Base-by-base conservation (phyloP, 2,797 vertebrate genomes). In the Rhincodon typus region DNA sequence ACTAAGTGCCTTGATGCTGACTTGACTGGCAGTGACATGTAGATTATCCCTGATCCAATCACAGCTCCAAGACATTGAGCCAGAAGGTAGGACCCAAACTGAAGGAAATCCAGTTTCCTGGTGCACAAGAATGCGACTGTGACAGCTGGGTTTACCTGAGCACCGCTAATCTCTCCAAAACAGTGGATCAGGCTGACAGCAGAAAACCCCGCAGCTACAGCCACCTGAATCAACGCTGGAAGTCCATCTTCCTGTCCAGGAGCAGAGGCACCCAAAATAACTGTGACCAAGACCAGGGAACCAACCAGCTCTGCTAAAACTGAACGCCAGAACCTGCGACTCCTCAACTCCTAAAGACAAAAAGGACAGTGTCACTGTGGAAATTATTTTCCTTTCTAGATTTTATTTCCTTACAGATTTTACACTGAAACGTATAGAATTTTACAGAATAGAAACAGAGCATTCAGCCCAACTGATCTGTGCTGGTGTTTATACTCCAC, bases 61-160 rank as follows among this genome's bases (percentile, higher is more conserved):
- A 96, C 96, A 67, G 98, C 98, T 46, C 98, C 98, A 95, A 98
- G n/a, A 96, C 98, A 98, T 96, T 99, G 98, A 4, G 98, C 98
- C 94, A 97, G 88, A 8, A 98, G 93, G 62, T 97, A 98, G 87
- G 96, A 95, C 0, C 97, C 46, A 0, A 97, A 97, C 6, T 96
- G 97, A 95, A 98, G 97, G 19, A 96, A 96, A 0, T 98, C 98
- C 96, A 98, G 96, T 96, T 96, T 98, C 96, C 97, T 97, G 30
- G 98, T 98, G 96, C 97, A 98, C 96, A 98, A 96, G 95, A 98
- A 97, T 5, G 98, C 97, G 97, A 98, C 96, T 42, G 98, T 98
- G 95, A 99, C 96, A 0, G 98, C 98, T 0, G 98, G 98, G 97
- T 98, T 98, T 96, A 98, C 97, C 97, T 99, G 98, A 25, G 98